Conservation (phyloP, 2,888 invertebrate genomes). For the Onthophagus sagittarius region DNA sequence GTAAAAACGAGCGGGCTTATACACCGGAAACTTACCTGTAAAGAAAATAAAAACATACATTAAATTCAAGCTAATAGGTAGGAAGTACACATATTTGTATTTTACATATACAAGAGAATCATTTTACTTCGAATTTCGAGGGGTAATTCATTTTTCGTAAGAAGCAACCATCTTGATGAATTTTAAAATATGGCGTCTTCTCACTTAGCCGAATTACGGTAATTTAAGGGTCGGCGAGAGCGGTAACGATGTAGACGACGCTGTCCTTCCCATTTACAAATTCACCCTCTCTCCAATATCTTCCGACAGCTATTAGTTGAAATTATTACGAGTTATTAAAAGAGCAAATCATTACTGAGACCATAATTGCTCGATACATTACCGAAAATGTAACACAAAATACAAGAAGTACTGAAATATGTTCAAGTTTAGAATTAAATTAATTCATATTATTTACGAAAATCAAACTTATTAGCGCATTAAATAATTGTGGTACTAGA, state of each 20-base stretch:
- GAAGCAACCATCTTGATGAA: conserved; percentile 38
- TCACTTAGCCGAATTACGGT: conserved; percentile 38
- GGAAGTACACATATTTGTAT: no score
- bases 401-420: no score
- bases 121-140: neutral
- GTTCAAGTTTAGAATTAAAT: no score
- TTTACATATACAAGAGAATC: no score
- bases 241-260: conserved; percentile 4
- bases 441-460: no score
- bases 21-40: neutral
- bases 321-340: conserved; percentile 35
- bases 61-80: neutral
- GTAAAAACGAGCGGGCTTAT: neutral
- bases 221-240: conserved; percentile 31
- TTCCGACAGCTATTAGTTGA: conserved; percentile 36
- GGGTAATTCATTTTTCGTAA: conserved; percentile 11
- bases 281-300: conserved; percentile 32
- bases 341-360: conserved; percentile 14
- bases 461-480: no score
- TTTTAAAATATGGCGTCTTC: conserved; percentile 38
- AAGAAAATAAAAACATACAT: neutral
- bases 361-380: neutral
- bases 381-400: no score
- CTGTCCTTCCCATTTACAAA: conserved; percentile 13
- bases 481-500: no score